Percentiles rank a stretch among this genome's conserved stretches.
phyloP scores from a whole-genome alignment of 1,140 invertebrate genomes.

The Plectus sambesii region DNA sequence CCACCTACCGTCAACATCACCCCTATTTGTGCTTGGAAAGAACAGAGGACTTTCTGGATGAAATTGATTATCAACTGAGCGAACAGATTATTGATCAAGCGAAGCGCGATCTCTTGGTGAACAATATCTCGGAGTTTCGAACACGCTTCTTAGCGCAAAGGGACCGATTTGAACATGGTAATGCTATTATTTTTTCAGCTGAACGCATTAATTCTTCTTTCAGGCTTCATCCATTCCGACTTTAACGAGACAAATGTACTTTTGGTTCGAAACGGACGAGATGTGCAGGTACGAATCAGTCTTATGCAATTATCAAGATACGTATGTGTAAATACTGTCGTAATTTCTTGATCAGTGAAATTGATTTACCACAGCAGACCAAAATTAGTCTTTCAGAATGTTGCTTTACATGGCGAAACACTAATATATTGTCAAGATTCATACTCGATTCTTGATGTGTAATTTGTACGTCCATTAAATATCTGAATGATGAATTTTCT shows the following conservation, averaged over 20 bases:
- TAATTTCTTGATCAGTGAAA: too few species aligned
- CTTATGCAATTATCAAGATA: too few species aligned
- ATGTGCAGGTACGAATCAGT: neutral
- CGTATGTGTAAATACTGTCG: too few species aligned
- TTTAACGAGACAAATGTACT: conserved; percentile 15
- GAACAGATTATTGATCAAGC: neutral
- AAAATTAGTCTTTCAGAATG: too few species aligned
- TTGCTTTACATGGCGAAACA: too few species aligned
- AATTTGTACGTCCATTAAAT: too few species aligned
- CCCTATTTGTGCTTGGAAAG: conserved; percentile 5
- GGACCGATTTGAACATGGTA: neutral
- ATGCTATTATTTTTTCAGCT: neutral
- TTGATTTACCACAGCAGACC: too few species aligned
- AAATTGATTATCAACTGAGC: conserved; percentile 3
- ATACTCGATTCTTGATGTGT: too few species aligned
- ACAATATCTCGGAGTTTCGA: conserved; percentile 5
- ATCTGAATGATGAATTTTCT: too few species aligned
- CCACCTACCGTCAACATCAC: conserved; percentile 1
- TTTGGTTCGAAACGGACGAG: conserved; percentile 4
- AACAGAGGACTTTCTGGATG: conserved; percentile 9
- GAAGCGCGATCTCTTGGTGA: neutral
- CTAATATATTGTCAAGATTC: too few species aligned
- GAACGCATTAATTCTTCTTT: neutral
- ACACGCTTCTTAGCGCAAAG: too few species aligned
- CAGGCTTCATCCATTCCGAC: conserved; percentile 13